Base-by-base conservation (phyloP, 2,888 invertebrate genomes). In the Mesorhabditis sp. region DNA sequence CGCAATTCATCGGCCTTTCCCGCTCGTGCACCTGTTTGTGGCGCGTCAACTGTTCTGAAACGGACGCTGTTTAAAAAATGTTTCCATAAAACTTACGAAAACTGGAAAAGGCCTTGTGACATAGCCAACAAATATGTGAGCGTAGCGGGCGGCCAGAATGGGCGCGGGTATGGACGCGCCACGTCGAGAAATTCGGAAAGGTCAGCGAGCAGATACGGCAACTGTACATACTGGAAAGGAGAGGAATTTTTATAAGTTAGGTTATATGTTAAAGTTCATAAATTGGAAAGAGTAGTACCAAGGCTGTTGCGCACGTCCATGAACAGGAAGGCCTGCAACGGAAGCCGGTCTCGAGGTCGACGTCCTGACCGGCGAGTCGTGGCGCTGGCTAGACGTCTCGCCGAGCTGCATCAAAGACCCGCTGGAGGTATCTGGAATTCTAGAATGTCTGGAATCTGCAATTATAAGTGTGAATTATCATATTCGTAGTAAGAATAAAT, bases 101-200 rank as follows among this genome's bases (percentile, higher is more conserved):
- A 13, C 74, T 78, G 4, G 72, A 66, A 64, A 78, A 78, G 4
- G 78, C 70, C 67, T 76, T 76, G 67, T 78, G 74, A 43, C 78
- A 78, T 15, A 70, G 73, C 76, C 76, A 78, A 62, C 78, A 78
- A 6, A 78, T 64, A 67, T 78, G 75, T 0, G 72, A n/a, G 7
- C n/a, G 7, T 50, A n/a, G 7, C 58, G 58, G 58, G 7, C 58
- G 58, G 58, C 58, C 58, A 50, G 58, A 50, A n/a, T 50, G 58
- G 58, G 58, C n/a, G 7, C 58, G 7, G 7, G 58, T 13, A 50
- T 50, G 58, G 58, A n/a, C n/a, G 7, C 58, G 58, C 58, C 58
- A 50, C 1, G 58, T n/a, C 10, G 58, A 13, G 58, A 50, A 50
- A 50, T 10, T 50, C 58, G 58, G 58, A 2, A 50, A 50, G n/a